Evolutionary conservation across 2,797 vertebrate species (phyloP).

Genomic region (Pseudochirops cupreus): DNA sequence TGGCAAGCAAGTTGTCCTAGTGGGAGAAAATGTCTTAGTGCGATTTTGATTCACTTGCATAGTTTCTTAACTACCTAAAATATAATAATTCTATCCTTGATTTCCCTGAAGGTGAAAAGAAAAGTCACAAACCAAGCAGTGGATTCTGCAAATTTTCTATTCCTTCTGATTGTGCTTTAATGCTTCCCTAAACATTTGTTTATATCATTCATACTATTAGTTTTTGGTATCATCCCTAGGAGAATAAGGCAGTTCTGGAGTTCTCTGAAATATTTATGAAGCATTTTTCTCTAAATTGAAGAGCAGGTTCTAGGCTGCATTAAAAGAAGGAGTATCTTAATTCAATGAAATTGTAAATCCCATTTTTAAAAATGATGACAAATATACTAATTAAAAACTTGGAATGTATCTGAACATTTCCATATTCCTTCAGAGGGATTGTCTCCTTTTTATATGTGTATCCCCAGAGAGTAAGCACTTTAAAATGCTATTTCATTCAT

Average conservation of each 20-base stretch:
- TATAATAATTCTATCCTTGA: neutral
- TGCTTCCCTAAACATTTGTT: neutral
- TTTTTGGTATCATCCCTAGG: neutral
- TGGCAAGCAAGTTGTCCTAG: neutral
- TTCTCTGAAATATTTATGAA: neutral
- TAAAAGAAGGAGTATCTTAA: neutral
- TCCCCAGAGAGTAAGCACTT: neutral
- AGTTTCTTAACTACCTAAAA: slow-evolving; percentile 45
- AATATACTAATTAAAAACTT: neutral
- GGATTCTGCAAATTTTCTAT: neutral
- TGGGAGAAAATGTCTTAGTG: neutral
- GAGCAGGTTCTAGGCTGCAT: neutral
- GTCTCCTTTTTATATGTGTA: neutral
- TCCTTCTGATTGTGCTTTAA: slow-evolving; percentile 7
- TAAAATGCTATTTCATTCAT: neutral
- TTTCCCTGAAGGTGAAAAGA: slow-evolving; percentile 3
- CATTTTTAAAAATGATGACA: neutral
- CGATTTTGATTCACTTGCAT: neutral
- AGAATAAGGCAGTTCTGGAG: neutral
- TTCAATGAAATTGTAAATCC: neutral
- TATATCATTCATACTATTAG: neutral
- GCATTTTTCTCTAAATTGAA: neutral
- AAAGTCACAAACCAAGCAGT: neutral
- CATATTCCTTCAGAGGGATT: neutral
- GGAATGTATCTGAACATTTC: neutral